A percentile compares a stretch with the other conserved stretches of the same genome.
These are phyloP conservation scores for Nymphalis polychloros DNA, from an alignment of 2,888 invertebrate species.

Conservation along the genomic window DNA sequence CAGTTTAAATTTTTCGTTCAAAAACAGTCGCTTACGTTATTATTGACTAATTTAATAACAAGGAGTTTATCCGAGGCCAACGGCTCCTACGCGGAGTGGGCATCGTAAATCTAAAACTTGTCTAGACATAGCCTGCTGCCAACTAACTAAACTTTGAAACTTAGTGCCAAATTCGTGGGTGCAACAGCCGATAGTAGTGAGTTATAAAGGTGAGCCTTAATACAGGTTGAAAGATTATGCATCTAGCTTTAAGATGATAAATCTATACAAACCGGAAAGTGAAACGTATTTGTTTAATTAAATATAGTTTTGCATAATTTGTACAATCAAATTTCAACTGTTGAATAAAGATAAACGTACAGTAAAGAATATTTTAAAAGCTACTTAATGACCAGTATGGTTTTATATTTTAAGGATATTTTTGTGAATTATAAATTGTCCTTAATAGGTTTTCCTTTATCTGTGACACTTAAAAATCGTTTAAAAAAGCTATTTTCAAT, in stretches of 20 bases:
- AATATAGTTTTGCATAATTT: not conserved
- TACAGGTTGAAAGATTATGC: slow-evolving; percentile 8
- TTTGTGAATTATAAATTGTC: no score
- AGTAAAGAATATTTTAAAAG: no score
- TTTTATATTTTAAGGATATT: no score
- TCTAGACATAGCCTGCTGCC: slow-evolving; percentile 43
- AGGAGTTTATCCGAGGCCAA: slow-evolving; percentile 64
- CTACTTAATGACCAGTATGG: no score
- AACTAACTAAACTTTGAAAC: slow-evolving; percentile 43
- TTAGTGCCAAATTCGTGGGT: slow-evolving; percentile 52
- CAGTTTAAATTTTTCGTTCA: slow-evolving; percentile 2
- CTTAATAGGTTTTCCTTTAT: no score
- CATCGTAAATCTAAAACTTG: slow-evolving; percentile 69
- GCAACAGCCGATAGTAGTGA: slow-evolving; percentile 28
- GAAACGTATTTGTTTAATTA: no score
- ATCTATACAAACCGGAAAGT: not conserved
- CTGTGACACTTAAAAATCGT: no score
- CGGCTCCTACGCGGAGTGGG: slow-evolving; percentile 72
- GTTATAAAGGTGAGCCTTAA: slow-evolving; percentile 19
- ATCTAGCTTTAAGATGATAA: not conserved
- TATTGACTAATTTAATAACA: slow-evolving; percentile 38
- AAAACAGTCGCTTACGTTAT: slow-evolving; percentile 24
- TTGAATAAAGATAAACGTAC: no score
- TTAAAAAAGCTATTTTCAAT: no score
- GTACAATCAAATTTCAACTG: no score